Percentiles rank a stretch among this genome's conserved stretches.
phyloP scores from a whole-genome alignment of 2,888 invertebrate species.

The Folsomia candida region DNA sequence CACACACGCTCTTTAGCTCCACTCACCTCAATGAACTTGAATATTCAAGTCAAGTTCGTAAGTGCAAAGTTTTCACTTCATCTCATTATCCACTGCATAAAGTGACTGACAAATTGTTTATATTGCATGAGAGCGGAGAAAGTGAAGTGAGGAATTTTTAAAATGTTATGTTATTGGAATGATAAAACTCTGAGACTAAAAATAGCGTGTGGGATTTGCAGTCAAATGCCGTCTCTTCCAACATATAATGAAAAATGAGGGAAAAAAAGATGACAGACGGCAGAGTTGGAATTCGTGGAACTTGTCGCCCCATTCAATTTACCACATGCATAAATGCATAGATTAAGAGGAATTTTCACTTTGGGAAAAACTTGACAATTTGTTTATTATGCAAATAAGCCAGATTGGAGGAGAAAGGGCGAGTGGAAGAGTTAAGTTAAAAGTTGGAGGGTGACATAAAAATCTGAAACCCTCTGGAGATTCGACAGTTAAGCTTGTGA shows the following conservation, averaged over 20 bases:
- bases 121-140: background rate
- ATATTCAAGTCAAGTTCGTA: background rate
- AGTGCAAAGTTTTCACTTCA: background rate
- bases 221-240: background rate
- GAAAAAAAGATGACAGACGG: background rate
- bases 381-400: conserved; percentile 15
- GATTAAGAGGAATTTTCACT: conserved; percentile 8
- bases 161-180: background rate
- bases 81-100: background rate
- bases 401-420: background rate
- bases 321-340: conserved; percentile 11
- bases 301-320: background rate
- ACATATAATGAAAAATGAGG: background rate
- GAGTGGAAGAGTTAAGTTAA: background rate
- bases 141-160: background rate
- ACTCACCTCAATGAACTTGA: background rate
- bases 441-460: background rate
- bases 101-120: background rate
- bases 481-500: background rate
- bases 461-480: background rate
- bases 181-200: background rate
- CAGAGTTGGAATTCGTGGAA: too few species aligned
- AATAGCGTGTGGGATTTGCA: background rate
- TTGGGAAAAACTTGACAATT: conserved; percentile 12
- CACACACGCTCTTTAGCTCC: too few species aligned